Evolutionary conservation across 2,797 vertebrate genomes (phyloP).

Genomic region (Rhinella marina): DNA sequence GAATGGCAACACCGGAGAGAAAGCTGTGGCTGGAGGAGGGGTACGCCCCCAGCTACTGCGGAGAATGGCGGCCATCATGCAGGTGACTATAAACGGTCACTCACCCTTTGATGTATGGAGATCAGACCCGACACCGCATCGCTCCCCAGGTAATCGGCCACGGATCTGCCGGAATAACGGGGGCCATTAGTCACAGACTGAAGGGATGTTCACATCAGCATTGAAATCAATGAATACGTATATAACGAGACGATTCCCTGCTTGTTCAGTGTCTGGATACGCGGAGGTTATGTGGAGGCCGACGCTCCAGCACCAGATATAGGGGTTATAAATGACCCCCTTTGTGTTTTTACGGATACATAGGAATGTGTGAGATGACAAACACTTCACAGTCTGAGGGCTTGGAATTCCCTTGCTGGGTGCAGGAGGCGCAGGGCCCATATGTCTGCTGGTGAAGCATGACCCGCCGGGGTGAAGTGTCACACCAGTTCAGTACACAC

Average conservation of each 20-base stretch:
- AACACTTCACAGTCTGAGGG: not conserved
- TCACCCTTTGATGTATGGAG: constrained; percentile 86
- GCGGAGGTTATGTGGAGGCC: too few species aligned
- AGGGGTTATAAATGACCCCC: too few species aligned
- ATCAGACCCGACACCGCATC: constrained; percentile 81
- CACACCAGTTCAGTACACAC: not conserved
- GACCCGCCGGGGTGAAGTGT: too few species aligned
- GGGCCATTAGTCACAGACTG: not conserved
- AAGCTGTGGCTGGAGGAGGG: too few species aligned
- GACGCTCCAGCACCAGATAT: too few species aligned
- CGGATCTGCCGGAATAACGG: constrained; percentile 69
- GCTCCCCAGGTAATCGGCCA: constrained; percentile 78
- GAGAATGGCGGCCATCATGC: not conserved
- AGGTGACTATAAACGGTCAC: constrained; percentile 63
- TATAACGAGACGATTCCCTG: not conserved
- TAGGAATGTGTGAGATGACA: not conserved
- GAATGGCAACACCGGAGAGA: too few species aligned
- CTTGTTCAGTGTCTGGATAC: not conserved
- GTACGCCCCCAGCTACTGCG: too few species aligned
- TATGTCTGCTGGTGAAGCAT: not conserved
- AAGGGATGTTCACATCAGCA: not conserved
- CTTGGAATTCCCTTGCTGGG: not conserved
- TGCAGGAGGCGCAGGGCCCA: not conserved
- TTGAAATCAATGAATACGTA: too few species aligned
- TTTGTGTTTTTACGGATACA: not conserved